Evolutionary conservation across 1,140 invertebrate species (phyloP).

Genomic region (Caenorhabditis latens): DNA sequence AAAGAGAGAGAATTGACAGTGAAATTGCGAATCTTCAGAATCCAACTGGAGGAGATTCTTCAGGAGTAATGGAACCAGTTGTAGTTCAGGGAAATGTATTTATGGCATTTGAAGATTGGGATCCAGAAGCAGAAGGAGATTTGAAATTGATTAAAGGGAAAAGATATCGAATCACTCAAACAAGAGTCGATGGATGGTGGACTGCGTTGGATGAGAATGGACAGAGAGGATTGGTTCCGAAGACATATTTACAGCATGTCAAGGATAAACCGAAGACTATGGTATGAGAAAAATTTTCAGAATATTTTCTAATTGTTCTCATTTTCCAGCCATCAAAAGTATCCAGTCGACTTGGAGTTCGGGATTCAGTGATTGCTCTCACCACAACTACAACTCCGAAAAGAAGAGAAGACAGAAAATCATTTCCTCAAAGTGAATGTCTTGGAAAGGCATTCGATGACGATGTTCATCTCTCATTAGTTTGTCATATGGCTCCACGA

Average conservation of each 20-base stretch:
- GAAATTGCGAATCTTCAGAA: constrained; percentile 14
- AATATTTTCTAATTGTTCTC: no score
- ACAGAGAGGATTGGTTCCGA: constrained; percentile 57
- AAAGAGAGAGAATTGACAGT: not conserved
- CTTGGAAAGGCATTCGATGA: constrained; percentile 51
- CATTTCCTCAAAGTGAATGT: constrained; percentile 9
- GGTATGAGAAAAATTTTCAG: not conserved
- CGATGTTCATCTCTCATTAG: constrained; percentile 49
- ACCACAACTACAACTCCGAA: constrained; percentile 4
- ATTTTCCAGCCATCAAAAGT: constrained; percentile 26
- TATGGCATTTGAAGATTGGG: constrained; percentile 44
- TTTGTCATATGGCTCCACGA: constrained; percentile 57
- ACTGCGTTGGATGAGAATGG: constrained; percentile 55
- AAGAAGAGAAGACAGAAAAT: not conserved
- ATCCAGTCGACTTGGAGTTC: constrained; percentile 25
- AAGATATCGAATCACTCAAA: constrained; percentile 8
- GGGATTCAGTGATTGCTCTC: not conserved
- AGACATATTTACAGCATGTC: constrained; percentile 55
- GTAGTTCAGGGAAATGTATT: constrained; percentile 55
- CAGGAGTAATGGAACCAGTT: constrained; percentile 11
- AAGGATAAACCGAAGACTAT: constrained; percentile 17
- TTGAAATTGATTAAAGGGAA: constrained; percentile 46
- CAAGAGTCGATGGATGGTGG: constrained; percentile 60
- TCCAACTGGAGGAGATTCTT: constrained; percentile 2
- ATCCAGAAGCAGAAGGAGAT: constrained; percentile 46